Base-by-base conservation (phyloP, 2,797 vertebrate species). In the Numenius phaeopus region DNA sequence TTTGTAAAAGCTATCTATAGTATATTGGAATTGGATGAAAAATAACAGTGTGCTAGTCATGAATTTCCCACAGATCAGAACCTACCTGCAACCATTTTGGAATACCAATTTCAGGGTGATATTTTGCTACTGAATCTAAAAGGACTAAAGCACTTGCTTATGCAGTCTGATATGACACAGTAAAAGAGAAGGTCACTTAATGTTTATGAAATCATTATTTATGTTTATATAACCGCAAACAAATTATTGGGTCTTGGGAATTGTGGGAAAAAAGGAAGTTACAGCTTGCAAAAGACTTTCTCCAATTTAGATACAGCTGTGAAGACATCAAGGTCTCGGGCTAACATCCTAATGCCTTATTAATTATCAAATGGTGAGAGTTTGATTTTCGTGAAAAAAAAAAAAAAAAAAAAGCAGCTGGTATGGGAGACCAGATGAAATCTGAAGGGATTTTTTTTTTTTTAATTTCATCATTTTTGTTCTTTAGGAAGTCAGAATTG, bases 41-140 rank as follows among this genome's bases (percentile, higher is more conserved):
- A 94, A 85, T 71, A 87, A 73, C 50, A 47, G 46, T 30, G 23
- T 39, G 21, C 15, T 71, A 65, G 46, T 58, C n/a, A 87, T 78
- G 37, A 90, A 95, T 83, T 95, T 97, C 9, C 20, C 18, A 17
- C 27, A 70, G 49, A 94, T 88, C 67, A 83, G 32, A 93, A 90
- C 10, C 12, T 52, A 42, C 82, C 84, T 52, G 8, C 15, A 94
- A 62, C 42, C 29, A 57, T 80, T 91, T 89, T 59, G 42, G 32
- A 85, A 90, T 84, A 66, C 7, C 34, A 88, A 27, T 94, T 90
- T 79, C 72, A 80, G 69, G 47, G 52, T 66, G 50, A 54, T 62
- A 62, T 71, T 72, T 91, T 94, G 20, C 14, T 87, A 32, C 17
- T 0, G 5, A 83, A 79, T 23, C 21, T 83, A 83, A 83, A 82